A percentile compares a stretch with the other conserved stretches of the same genome.
Evolutionary conservation across 2,113 vertebrate genomes (phyloP).

Genomic region (Progne subis): DNA sequence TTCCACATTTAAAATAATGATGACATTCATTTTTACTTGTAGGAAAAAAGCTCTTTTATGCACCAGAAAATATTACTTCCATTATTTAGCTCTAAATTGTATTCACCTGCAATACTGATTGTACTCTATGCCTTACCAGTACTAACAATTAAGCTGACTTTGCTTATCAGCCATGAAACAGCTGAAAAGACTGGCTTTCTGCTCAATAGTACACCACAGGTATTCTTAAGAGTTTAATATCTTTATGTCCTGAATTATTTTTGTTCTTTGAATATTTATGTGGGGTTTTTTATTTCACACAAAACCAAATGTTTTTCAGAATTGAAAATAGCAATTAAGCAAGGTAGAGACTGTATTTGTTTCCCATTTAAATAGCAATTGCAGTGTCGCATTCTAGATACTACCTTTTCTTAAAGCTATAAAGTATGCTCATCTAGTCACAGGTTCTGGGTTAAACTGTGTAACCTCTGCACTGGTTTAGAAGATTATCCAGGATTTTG

Average conservation of each 20-base stretch:
- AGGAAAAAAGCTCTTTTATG: conserved; percentile 13
- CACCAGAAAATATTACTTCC: not conserved
- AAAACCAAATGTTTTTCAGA: not conserved
- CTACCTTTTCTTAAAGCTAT: not conserved
- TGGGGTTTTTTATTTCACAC: not conserved
- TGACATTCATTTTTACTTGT: not conserved
- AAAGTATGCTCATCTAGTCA: not conserved
- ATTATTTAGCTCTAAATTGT: conserved; percentile 2
- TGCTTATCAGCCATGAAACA: not conserved
- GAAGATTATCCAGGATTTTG: not conserved
- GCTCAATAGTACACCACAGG: not conserved
- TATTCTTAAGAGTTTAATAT: not conserved
- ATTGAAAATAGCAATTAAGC: not conserved
- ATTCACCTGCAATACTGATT: not conserved
- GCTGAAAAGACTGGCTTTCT: not conserved
- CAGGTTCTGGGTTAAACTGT: not conserved
- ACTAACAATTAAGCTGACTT: not conserved
- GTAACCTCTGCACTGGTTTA: not conserved
- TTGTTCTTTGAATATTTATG: not conserved
- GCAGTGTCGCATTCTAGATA: not conserved
- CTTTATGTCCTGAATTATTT: not conserved
- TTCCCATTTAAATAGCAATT: not conserved
- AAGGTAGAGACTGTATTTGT: not conserved
- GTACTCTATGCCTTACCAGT: not conserved
- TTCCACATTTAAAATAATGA: conserved; percentile 18